These are phyloP conservation scores for Drosophila malerkotliana DNA, from an alignment of 1,140 invertebrate species.

Conservation along the genomic window DNA sequence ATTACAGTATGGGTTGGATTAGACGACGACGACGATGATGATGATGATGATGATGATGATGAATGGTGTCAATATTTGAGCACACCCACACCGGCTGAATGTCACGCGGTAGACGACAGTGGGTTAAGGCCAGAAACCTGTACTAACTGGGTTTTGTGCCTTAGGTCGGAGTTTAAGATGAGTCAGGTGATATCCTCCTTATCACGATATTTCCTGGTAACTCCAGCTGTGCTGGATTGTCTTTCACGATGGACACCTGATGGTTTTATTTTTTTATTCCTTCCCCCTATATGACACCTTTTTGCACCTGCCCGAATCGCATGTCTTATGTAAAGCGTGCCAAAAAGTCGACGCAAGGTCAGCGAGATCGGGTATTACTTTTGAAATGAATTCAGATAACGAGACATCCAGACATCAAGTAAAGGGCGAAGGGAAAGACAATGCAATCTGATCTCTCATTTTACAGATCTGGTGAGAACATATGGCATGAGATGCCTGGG, in stretches of 20 bases:
- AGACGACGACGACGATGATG: not conserved
- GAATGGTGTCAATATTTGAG: constrained; percentile 42
- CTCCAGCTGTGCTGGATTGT: not conserved
- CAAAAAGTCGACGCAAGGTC: constrained; percentile 49
- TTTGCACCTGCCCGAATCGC: constrained; percentile 31
- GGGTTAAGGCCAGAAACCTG: constrained; percentile 23
- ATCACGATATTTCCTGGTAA: not conserved
- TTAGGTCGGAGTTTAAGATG: constrained; percentile 20
- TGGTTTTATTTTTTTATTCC: not conserved
- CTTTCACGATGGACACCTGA: constrained; percentile 4
- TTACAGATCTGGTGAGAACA: not conserved
- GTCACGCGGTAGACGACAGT: constrained; percentile 33
- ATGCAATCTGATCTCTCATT: not conserved
- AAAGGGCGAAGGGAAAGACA: not conserved
- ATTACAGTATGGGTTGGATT: not conserved
- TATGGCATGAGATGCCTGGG: not conserved
- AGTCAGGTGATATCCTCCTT: not conserved
- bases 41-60: constrained; percentile 14
- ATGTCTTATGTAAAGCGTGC: constrained; percentile 57
- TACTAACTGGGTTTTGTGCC: constrained; percentile 8
- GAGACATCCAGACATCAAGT: not conserved
- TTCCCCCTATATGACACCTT: constrained; percentile 19
- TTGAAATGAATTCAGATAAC: not conserved
- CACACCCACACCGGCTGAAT: constrained; percentile 35
- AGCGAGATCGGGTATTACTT: constrained; percentile 29